Evolutionary conservation across 2,888 invertebrate species (phyloP), one percentile per base, ranked within the genome.

Genomic region (Tethea ocularis): DNA sequence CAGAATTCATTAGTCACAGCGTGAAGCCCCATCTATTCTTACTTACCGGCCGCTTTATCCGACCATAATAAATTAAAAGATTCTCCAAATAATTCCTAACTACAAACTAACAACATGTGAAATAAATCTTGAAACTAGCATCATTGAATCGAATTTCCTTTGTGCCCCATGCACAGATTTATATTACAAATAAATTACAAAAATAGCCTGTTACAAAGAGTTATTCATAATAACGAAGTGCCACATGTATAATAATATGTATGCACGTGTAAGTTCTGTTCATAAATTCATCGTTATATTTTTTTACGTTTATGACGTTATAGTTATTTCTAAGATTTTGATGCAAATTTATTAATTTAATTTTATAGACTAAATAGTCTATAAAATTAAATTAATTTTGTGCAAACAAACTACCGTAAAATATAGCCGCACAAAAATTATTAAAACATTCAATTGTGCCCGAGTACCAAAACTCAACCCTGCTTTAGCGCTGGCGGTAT

Each of bases 1-100:
- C 78, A 80, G 71, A 70, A 54, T 57, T 74, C 82, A 86, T 89
- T 89, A 87, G 86, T 90, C 91, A 89, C 91, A 91, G 91, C 91
- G 68, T 84, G 92, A 78, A 73, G 74, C 71, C 83, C 78, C 83
- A 84, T 84, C 85, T 83, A 86, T 86, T 82, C 80, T 80, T 86
- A 84, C 84, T 84, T 84, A 85, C 80, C 69, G 75, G 68, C 71
- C 75, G 76, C 78, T 82, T 75, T 82, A 79, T 78, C 77, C 75
- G 66, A 73, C 71, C 22, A 20, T 76, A 74, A 84, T 86, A 86
- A 86, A 88, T 86, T 84, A 85, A 77, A 84, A 83, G 78, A 82
- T 86, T 82, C 79, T 81, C 77, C 73, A 84, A 85, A 86, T 84
- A 81, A 83, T 79, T 82, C 79, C 75, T 74, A 68, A 75, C 82